Evolutionary conservation across 2,797 vertebrate genomes (phyloP), one percentile per base, ranked within the genome.

Genomic region (Falco columbarius): DNA sequence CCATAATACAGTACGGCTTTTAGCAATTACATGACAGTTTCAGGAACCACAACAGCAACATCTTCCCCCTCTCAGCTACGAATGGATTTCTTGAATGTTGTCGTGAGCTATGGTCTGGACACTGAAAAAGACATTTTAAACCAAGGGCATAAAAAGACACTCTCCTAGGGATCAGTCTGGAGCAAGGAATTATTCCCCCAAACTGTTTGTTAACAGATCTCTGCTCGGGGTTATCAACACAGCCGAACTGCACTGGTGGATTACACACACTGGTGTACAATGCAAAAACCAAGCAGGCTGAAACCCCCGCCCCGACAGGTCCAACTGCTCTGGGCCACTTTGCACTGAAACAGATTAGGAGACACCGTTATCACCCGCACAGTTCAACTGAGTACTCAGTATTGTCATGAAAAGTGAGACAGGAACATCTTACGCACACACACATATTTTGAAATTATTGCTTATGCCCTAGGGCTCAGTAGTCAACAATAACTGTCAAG

Each of bases 121-220:
- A 83, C 82, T 81, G 83, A n/a, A 54, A 85, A 81, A 61, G 46
- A n/a, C 79, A 79, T n/a, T 95, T 92, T 68, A 86, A 90, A 83
- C 14, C 36, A 85, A 55, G 18, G 54, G 38, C 29, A 38, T 49
- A 90, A 81, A 89, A 5, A 68, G 62, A 84, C 14, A 56, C 13
- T 42, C 34, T 66, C 71, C n/a, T 32, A 7, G 62, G 24, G 73
- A 76, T 63, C 67, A 26, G 26, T 47, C 34, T 58, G 51, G 51
- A 93, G 13, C 30, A 86, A 89, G 62, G 93, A 90, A 89, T 74
- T 27, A 86, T 27, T 70, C 8, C 26, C n/a, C 20, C 15, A 10
- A 75, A 72, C 4, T 21, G 19, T 54, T 71, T 73, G 77, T 42
- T 82, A 88, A 38, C 52, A 86, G 2, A 10, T 38, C 24, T 80